Evolutionary conservation across 1,140 invertebrate genomes (phyloP), one percentile per base, ranked within the genome.

Genomic region (Oedothorax gibbosus): DNA sequence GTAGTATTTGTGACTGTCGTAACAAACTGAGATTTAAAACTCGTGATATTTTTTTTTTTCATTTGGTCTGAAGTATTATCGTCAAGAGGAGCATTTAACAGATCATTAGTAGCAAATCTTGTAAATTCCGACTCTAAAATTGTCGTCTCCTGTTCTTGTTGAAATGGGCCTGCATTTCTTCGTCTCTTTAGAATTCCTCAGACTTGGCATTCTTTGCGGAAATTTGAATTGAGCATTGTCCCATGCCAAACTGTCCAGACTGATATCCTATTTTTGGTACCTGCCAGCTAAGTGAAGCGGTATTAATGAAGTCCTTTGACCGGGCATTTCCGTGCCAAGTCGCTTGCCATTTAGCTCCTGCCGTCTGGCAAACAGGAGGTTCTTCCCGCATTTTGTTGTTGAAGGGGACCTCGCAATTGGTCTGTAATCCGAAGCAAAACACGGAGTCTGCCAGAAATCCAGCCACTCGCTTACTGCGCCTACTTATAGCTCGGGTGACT

Each of bases 271-370:
- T 81, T 81, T 75, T 81, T 49, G 54, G 78, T 56, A 57, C 53
- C 20, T 81, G 53, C 66, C 49, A 18, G 69, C 80, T 82, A 82
- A 84, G 72, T 75, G 50, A 84, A 84, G 81, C 60, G 35, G 60
- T 69, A 53, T 73, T 82, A 73, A 82, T 73, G 80, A 82, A 84
- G 81, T 76, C 60, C 81, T 84, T 84, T 84, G 81, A 84, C 81
- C 69, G 81, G 62, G n/a, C 20, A 53, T 53, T 69, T 18, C 53
- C 51, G 54, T 82, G 79, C 79, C 79, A 82, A 82, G 62, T 66
- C 57, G 35, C 14, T 57, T 49, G 20, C 62, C 14, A 73, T 82
- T 82, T 81, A 73, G 56, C 35, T 35, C 35, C 71, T 84, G 71
- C 78, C 35, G 81, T 76, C 72, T 84, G 71, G 51, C n/a, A 18